Percentiles rank a stretch among this genome's conserved stretches.
These are phyloP conservation scores for Sussaba pulchella DNA, from an alignment of 2,888 invertebrate genomes.

Conservation along the genomic window DNA sequence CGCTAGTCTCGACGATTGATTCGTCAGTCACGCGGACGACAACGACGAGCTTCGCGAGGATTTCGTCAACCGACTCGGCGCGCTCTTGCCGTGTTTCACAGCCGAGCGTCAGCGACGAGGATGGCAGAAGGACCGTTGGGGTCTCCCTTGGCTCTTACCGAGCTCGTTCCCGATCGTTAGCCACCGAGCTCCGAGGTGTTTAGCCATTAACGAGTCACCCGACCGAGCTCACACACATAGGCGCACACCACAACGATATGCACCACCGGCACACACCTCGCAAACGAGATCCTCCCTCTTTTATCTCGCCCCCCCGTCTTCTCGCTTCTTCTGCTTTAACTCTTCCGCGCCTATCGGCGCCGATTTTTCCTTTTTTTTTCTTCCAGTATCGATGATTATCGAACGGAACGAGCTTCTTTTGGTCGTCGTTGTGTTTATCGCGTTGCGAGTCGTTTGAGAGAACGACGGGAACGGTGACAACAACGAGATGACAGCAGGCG, in stretches of 20 bases:
- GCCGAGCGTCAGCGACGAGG: not conserved
- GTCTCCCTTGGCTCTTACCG: constrained; percentile 50
- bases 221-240: constrained; percentile 57
- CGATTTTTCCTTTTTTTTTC: no score
- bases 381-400: no score
- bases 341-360: no score
- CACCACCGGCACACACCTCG: constrained; percentile 31
- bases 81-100: not conserved
- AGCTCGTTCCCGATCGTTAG: constrained; percentile 62
- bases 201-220: constrained; percentile 63
- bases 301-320: no score
- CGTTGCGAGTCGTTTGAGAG: not conserved
- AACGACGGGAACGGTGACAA: no score
- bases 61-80: constrained; percentile 28
- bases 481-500: no score
- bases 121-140: constrained; percentile 19
- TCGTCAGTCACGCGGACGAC: constrained; percentile 41
- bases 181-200: constrained; percentile 58
- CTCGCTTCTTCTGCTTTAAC: no score
- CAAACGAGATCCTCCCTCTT: no score
- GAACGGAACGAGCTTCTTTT: no score
- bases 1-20: constrained; percentile 62
- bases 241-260: no score
- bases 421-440: no score
- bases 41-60: constrained; percentile 1